Base-by-base conservation (phyloP, 2,888 invertebrate species). In the Xestoiulus laeticollis region DNA sequence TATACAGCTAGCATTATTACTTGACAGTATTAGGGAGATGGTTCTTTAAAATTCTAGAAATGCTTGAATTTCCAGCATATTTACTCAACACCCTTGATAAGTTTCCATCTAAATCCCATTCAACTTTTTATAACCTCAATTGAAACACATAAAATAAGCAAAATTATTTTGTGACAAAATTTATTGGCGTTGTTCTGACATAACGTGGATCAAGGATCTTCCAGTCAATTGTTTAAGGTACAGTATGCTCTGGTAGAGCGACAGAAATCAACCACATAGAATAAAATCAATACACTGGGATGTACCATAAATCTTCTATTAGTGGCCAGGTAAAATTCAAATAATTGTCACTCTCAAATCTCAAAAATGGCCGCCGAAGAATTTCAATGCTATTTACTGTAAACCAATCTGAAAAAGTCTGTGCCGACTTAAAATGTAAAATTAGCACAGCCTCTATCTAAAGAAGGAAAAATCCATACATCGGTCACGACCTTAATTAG, bases 301-400 rank as follows among this genome's bases (percentile, higher is more conserved):
- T n/a, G 59, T 59, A 59, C 59, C 59, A n/a, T 59, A 19, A 22
- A 59, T 59, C 59, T 59, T 59, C 59, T n/a, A 59, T 59, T 59
- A 59, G 59, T n/a, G n/a, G 59, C 22, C 59, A 59, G 48, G 33
- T 38, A 5, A 38, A 38, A 6, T 38, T 2, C 2, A 38, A 2
- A 38, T 38, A 38, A 38, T 38, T 38, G 33, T 38, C 6, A 6
- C 33, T 6, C 33, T 38, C 6, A 38, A 38, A 5, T 6, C 6
- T 5, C 6, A 38, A 38, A 38, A 2, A 38, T 38, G 33, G 33
- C 33, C 33, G 33, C 4, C 33, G n/a, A 38, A 5, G 33, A 38
- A 38, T 6, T 5, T 2, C 33, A 38, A 6, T 38, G 33, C 33
- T 38, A 38, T 5, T 38, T 38, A 38, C 4, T 38, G 33, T 38